Conservation (phyloP, 2,113 vertebrate genomes). For the Zapornia atra region DNA sequence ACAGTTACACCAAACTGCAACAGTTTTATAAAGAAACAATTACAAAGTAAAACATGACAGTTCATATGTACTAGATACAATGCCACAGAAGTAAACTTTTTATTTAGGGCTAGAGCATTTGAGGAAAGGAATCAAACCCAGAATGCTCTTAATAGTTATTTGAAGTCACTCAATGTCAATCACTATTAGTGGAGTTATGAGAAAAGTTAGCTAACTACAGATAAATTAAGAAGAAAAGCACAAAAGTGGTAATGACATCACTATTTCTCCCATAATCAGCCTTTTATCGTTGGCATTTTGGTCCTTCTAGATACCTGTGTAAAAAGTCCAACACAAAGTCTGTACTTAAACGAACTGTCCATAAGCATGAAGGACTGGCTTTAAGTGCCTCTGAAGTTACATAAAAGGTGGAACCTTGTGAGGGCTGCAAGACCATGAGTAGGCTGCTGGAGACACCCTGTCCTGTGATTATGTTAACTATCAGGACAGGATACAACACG, state of each 20-base stretch:
- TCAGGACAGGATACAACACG: rapidly evolving
- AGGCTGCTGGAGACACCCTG: background rate
- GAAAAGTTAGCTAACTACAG: background rate
- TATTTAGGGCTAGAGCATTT: background rate
- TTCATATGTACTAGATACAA: background rate
- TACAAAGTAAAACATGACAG: background rate
- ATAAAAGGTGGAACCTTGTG: background rate
- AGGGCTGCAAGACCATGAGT: background rate
- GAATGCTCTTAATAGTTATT: background rate
- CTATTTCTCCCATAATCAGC: background rate
- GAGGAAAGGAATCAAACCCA: background rate
- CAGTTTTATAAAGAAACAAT: background rate
- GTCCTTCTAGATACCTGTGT: background rate
- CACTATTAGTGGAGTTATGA: background rate
- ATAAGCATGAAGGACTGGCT: background rate
- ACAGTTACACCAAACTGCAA: too few relatives aligned
- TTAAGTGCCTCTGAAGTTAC: background rate
- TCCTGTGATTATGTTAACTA: background rate
- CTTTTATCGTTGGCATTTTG: background rate
- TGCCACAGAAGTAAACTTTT: background rate
- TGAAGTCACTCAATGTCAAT: background rate
- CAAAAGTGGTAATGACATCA: background rate
- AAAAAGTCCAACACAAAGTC: background rate
- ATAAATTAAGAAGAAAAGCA: background rate
- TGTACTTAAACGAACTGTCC: background rate